Conservation (phyloP, 92 coral and sea anemone species). For the Pocillopora grandis region DNA sequence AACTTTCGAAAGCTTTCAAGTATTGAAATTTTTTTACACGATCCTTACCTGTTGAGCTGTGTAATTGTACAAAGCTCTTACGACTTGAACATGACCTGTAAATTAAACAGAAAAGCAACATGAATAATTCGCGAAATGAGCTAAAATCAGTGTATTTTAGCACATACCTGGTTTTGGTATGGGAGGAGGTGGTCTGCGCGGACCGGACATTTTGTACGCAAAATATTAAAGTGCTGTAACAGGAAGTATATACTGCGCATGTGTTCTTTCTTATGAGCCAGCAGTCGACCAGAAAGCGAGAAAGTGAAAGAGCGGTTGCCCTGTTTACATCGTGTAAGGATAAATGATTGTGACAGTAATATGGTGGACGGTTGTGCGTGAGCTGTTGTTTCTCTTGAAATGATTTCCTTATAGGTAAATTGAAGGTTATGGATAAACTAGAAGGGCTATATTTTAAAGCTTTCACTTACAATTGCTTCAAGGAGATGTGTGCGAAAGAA, state of each 20-base stretch:
- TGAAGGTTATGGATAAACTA: slow-evolving; percentile 47
- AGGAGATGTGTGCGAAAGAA: slow-evolving; percentile 17
- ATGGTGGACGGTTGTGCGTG: slow-evolving; percentile 41
- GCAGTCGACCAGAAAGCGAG: neutral
- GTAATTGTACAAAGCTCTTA: slow-evolving; percentile 89
- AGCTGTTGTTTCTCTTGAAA: neutral
- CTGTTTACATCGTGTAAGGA: neutral
- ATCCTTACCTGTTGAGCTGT: slow-evolving; percentile 85
- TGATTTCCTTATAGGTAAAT: neutral
- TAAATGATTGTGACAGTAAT: neutral
- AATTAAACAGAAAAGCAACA: slow-evolving; percentile 1
- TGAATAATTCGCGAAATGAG: neutral
- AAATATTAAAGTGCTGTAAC: neutral
- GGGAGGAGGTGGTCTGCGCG: slow-evolving; percentile 96
- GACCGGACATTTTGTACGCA: slow-evolving; percentile 71
- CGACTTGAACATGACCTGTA: slow-evolving; percentile 94
- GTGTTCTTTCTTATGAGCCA: neutral
- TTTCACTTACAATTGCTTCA: slow-evolving; percentile 42
- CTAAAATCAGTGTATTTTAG: neutral
- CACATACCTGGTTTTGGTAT: slow-evolving; percentile 90
- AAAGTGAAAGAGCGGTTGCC: no score
- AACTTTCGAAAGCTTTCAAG: neutral
- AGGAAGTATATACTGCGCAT: neutral
- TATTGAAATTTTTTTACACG: neutral
- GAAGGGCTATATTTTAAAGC: slow-evolving; percentile 47